Base-by-base conservation (phyloP, 2,888 invertebrate species). In the Neria commutata region DNA sequence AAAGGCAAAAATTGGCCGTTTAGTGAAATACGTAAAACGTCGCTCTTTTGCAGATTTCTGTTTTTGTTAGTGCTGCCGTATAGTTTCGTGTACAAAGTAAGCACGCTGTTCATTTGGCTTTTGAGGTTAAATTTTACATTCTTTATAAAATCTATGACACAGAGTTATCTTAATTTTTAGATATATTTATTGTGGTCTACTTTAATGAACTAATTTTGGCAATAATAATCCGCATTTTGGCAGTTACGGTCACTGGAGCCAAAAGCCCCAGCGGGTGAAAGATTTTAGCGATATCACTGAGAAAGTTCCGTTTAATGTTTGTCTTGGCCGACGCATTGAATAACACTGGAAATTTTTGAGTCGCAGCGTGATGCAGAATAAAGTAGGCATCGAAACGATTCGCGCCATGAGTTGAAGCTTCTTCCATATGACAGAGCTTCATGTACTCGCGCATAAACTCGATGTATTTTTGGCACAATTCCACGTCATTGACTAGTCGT, bases 381-480 rank as follows among this genome's bases (percentile, higher is more conserved):
- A 25, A 29, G 21, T 54, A 54, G 11, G 19, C 34, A 11, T 33
- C 21, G 6, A 14, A 17, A 3, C 16, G 1, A 24, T n/a, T n/a
- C n/a, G n/a, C 24, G 4, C 14, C 2, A 14, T 2, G 8, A 4
- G 19, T 24, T 25, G 24, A 25, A 8, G 24, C 37, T n/a, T 8
- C 19, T 24, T 19, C 10, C 50, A 61, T 54, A 26, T 58, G 58
- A 23, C 53, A 49, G 6, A 52, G 23, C 11, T 45, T 42, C n/a
- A 46, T n/a, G 23, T 59, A 62, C 2, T 62, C 62, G 2, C 33
- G n/a, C 53, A 59, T 56, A 29, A 55, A 62, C 46, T 25, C 16
- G n/a, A 40, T 17, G 45, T 62, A 56, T 52, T 56, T 45, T 11
- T 51, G 2, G 11, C 37, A 19, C 11, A 11, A 40, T 53, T 21